These are phyloP conservation scores for Orius insidiosus DNA, from an alignment of 1,140 invertebrate species.

Conservation along the genomic window DNA sequence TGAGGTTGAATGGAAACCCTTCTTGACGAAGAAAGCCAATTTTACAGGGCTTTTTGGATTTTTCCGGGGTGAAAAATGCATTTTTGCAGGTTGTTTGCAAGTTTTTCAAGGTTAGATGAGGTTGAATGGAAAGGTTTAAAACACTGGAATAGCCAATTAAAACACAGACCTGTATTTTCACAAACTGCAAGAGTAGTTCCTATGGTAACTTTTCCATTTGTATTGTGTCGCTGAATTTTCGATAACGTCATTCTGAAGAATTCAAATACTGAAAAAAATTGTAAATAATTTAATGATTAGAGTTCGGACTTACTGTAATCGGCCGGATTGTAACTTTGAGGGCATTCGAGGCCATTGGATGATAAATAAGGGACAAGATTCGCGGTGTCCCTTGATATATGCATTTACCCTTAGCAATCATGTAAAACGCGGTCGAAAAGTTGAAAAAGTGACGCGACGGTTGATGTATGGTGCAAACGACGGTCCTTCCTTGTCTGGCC, in stretches of 20 bases:
- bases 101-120: no score
- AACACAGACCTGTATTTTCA: no score
- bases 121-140: no score
- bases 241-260: conserved; percentile 20
- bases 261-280: conserved; percentile 21
- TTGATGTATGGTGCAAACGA: no score
- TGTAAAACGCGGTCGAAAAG: conserved; percentile 42
- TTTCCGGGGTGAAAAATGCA: no score
- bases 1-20: no score
- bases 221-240: conserved; percentile 19
- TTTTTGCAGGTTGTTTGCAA: no score
- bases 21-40: no score
- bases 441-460: conserved; percentile 41
- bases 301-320: conserved; percentile 22
- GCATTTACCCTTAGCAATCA: conserved; percentile 37
- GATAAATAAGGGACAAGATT: conserved; percentile 33
- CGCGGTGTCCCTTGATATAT: conserved; percentile 33
- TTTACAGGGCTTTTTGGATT: no score
- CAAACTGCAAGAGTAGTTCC: no score
- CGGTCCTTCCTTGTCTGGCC: conserved; percentile 34
- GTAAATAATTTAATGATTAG: background rate
- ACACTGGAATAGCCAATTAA: no score
- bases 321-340: conserved; percentile 28
- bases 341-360: conserved; percentile 18
- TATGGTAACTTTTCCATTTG: conserved; percentile 23